Conservation (phyloP, 2,888 invertebrate genomes). For the Cetonia aurata region DNA sequence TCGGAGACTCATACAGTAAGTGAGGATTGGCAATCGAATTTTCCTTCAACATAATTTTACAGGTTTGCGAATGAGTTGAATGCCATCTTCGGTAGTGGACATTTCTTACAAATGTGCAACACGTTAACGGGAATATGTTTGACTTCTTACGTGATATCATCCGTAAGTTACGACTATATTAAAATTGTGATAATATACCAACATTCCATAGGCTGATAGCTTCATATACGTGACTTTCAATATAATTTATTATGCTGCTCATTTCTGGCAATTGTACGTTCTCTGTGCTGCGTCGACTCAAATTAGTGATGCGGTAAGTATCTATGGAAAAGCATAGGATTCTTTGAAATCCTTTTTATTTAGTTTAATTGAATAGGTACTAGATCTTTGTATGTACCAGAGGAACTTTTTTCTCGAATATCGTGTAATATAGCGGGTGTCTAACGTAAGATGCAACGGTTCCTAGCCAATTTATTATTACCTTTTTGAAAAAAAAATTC, state of each 20-base stretch:
- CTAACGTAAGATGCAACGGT: too few relatives aligned
- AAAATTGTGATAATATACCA: too few relatives aligned
- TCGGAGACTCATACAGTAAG: slow-evolving; percentile 47
- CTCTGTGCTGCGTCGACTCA: slow-evolving; percentile 49
- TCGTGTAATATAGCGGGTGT: too few relatives aligned
- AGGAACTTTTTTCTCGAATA: too few relatives aligned
- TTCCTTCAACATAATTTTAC: slow-evolving; percentile 11
- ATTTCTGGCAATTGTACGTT: slow-evolving; percentile 49
- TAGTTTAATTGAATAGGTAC: too few relatives aligned
- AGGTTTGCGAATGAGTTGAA: slow-evolving; percentile 48
- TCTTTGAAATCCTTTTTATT: too few relatives aligned
- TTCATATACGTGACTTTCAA: neutral
- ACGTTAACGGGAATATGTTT: slow-evolving; percentile 50
- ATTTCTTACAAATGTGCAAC: slow-evolving; percentile 48
- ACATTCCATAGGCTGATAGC: neutral
- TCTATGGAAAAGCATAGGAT: too few relatives aligned
- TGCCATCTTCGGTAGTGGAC: slow-evolving; percentile 45
- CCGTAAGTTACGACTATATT: neutral
- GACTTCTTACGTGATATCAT: slow-evolving; percentile 46
- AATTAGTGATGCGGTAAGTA: slow-evolving; percentile 45
- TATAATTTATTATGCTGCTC: slow-evolving; percentile 46
- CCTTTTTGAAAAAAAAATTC: too few relatives aligned
- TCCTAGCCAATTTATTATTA: too few relatives aligned
- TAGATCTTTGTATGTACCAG: too few relatives aligned
- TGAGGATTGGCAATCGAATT: neutral